Conservation (phyloP, 2,113 vertebrate genomes). For the Petaurus breviceps region DNA sequence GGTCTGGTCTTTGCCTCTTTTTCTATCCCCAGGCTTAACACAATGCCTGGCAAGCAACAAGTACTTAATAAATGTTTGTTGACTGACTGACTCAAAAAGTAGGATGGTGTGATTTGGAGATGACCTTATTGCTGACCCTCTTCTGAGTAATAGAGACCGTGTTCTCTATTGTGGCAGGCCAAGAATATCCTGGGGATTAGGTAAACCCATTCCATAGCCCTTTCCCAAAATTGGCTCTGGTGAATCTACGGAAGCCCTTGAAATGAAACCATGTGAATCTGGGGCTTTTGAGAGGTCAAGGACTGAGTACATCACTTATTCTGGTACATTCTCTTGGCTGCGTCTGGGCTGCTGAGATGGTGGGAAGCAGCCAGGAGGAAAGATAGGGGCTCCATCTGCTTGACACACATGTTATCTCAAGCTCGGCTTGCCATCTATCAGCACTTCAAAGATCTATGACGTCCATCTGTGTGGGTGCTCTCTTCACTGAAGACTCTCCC, state of each 20-base stretch:
- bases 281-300: conserved; percentile 35
- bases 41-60: background rate
- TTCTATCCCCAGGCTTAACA: background rate
- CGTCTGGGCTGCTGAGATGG: conserved; percentile 13
- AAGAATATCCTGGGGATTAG: conserved; percentile 56
- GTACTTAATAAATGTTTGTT: background rate
- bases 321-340: background rate
- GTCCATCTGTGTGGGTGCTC: background rate
- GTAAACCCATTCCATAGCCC: conserved; percentile 56
- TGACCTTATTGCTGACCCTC: conserved; percentile 8
- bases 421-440: background rate
- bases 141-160: background rate
- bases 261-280: conserved; percentile 43
- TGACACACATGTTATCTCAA: background rate
- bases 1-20: background rate
- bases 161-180: conserved; percentile 27
- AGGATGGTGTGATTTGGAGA: conserved; percentile 10
- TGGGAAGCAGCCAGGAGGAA: conserved; percentile 10
- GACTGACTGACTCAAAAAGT: background rate
- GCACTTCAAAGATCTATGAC: background rate
- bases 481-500: background rate
- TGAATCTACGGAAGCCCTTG: conserved; percentile 28
- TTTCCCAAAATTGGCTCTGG: conserved; percentile 62
- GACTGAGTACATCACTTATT: background rate
- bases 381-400: fast-evolving